Evolutionary conservation across 2,113 vertebrate species (phyloP).

Genomic region (Saguinus imperator): DNA sequence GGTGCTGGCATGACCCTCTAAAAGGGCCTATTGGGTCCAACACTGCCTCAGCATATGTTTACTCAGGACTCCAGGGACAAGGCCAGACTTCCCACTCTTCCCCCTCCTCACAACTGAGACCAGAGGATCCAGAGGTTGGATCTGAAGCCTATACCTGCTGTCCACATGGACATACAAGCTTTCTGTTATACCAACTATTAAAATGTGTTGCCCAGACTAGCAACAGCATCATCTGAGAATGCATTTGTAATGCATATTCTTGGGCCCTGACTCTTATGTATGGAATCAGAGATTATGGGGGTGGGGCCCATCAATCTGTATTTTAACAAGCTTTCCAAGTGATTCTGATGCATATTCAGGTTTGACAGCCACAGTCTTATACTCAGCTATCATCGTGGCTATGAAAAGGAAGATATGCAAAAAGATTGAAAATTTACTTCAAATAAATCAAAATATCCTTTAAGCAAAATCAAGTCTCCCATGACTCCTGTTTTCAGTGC

Average conservation of each 20-base stretch:
- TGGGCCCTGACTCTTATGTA: not conserved
- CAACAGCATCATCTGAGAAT: not conserved
- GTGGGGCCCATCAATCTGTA: not conserved
- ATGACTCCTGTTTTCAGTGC: not conserved
- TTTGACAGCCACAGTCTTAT: not conserved
- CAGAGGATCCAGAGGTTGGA: not conserved
- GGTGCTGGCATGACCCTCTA: not conserved
- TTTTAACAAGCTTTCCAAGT: not conserved
- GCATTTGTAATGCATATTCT: not conserved
- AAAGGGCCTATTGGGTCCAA: not conserved
- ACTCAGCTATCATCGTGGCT: not conserved
- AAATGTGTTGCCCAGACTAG: not conserved
- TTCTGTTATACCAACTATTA: not conserved
- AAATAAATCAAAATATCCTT: not conserved
- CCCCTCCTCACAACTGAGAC: not conserved
- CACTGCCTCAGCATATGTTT: not conserved
- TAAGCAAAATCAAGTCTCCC: not conserved
- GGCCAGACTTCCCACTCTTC: not conserved
- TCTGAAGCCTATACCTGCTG: not conserved
- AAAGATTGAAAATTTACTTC: not conserved
- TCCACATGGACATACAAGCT: not conserved
- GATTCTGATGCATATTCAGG: not conserved
- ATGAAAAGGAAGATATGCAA: not conserved
- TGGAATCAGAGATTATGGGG: not conserved
- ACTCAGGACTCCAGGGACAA: not conserved